Evolutionary conservation across 2,888 invertebrate genomes (phyloP).

Genomic region (Laspeyria flexula): DNA sequence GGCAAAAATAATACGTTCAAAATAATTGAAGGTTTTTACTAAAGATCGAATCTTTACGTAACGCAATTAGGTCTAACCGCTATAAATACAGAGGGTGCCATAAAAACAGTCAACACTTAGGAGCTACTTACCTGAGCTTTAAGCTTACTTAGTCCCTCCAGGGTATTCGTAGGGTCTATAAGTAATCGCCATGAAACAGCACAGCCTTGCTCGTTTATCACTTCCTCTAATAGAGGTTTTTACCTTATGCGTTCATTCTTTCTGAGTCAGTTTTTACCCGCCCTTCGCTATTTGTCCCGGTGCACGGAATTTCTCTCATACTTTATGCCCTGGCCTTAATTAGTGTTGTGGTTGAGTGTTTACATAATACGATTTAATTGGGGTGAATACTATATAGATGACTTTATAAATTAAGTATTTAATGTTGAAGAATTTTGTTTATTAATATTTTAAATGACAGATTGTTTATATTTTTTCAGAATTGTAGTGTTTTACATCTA

Average conservation of each 20-base stretch:
- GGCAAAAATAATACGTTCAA: too few species aligned
- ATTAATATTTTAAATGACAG: neutral
- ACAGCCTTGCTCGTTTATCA: constrained; percentile 62
- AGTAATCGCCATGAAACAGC: constrained; percentile 63
- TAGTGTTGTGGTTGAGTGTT: constrained; percentile 28
- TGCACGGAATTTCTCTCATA: constrained; percentile 32
- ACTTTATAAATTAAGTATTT: neutral
- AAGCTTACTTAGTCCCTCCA: constrained; percentile 37
- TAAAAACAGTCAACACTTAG: constrained; percentile 39
- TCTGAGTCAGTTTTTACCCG: constrained; percentile 56
- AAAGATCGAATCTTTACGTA: constrained; percentile 12
- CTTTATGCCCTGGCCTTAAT: constrained; percentile 42
- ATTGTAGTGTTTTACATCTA: too few species aligned
- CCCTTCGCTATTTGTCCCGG: constrained; percentile 47
- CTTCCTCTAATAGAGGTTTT: constrained; percentile 65
- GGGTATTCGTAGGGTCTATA: constrained; percentile 42
- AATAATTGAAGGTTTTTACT: too few species aligned
- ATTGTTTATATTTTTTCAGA: neutral
- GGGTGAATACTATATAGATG: neutral
- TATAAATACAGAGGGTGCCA: constrained; percentile 26
- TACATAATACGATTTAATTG: neutral
- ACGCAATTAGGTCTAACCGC: constrained; percentile 29
- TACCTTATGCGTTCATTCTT: constrained; percentile 62
- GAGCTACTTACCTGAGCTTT: constrained; percentile 22
- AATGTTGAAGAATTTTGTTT: neutral